phyloP scores from a whole-genome alignment of 2,113 vertebrate genomes.

The Tamias sibiricus region DNA sequence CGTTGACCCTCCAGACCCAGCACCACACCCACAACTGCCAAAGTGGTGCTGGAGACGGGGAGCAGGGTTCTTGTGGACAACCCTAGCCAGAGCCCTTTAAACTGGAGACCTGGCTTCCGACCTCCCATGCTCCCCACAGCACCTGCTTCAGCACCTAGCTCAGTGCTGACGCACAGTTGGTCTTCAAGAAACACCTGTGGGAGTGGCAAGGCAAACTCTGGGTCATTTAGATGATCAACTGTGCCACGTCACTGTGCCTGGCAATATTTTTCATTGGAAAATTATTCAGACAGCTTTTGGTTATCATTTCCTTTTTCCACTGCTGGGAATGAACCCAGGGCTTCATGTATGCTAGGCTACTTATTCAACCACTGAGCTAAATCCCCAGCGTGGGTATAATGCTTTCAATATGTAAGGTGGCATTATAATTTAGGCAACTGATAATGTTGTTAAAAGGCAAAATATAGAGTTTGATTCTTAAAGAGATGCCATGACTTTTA shows the following conservation, averaged over 20 bases:
- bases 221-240: not conserved
- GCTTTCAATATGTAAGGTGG: not conserved
- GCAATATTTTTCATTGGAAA: not conserved
- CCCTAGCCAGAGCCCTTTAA: not conserved
- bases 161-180: rapidly evolving
- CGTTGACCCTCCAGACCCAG: not conserved
- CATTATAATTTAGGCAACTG: not conserved
- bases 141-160: rapidly evolving
- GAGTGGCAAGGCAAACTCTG: not conserved
- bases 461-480: not conserved
- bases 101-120: not conserved
- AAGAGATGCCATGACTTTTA: not conserved
- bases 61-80: not conserved
- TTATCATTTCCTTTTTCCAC: not conserved
- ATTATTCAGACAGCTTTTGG: not conserved
- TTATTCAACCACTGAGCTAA: too few relatives aligned
- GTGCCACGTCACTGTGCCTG: not conserved
- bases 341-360: not conserved
- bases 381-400: not conserved
- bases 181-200: not conserved
- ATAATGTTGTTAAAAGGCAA: not conserved
- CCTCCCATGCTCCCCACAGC: not conserved
- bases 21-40: rapidly evolving
- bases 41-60: not conserved
- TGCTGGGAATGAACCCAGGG: not conserved